Evolutionary conservation across 2,113 vertebrate genomes (phyloP).

Genomic region (Dinomys branickii): DNA sequence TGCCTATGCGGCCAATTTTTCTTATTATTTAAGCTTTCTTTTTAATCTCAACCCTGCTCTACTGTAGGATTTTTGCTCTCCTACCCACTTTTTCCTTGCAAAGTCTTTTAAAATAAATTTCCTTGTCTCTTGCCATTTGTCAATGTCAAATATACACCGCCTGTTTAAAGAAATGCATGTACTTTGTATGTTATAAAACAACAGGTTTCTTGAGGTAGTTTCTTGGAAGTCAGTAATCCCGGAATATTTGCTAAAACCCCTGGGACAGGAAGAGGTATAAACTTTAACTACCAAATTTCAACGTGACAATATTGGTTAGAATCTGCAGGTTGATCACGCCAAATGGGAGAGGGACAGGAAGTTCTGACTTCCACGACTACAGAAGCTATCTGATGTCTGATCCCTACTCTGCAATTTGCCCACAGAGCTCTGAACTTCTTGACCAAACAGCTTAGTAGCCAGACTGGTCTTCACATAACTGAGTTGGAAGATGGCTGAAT

Average conservation of each 20-base stretch:
- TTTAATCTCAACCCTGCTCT: constrained; percentile 38
- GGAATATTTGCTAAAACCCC: constrained; percentile 65
- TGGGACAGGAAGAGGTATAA: constrained; percentile 47
- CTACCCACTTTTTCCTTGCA: constrained; percentile 69
- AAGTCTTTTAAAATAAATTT: constrained; percentile 90
- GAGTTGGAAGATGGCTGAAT: not conserved
- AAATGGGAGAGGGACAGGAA: not conserved
- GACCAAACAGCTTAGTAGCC: not conserved
- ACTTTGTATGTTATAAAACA: constrained; percentile 57
- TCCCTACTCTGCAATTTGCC: not conserved
- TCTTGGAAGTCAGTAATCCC: constrained; percentile 75
- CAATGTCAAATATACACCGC: constrained; percentile 85
- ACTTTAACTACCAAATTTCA: constrained; percentile 68
- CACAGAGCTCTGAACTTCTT: not conserved
- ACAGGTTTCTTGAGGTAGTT: constrained; percentile 61
- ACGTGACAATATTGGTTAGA: constrained; percentile 49
- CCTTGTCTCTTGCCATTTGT: constrained; percentile 87
- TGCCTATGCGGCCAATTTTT: not conserved
- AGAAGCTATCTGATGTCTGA: not conserved
- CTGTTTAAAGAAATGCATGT: constrained; percentile 84
- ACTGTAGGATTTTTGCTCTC: not conserved
- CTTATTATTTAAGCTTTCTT: not conserved
- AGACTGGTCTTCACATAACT: not conserved
- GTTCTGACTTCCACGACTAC: not conserved
- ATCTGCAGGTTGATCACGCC: not conserved